Evolutionary conservation across 2,113 vertebrate species (phyloP), one percentile per base, ranked within the genome.

Genomic region (Polypterus senegalus): DNA sequence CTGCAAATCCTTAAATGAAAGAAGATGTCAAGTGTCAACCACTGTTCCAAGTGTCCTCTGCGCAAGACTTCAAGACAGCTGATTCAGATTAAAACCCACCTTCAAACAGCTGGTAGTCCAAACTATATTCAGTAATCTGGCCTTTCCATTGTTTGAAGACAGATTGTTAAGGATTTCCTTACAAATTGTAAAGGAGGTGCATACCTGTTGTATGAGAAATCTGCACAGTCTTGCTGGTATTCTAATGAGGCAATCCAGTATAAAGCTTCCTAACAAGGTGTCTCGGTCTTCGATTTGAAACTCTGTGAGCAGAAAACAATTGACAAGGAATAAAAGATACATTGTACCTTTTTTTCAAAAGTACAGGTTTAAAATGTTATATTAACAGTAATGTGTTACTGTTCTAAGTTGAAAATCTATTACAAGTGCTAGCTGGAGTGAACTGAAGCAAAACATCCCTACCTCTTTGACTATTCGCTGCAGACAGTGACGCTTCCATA

Each of bases 131-230:
- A 27, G 27, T 27, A 27, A 27, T 27, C 27, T 27, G 27, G 27
- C 27, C 27, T 27, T 27, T 27, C 27, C 27, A 27, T 27, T 1
- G 27, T 27, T 27, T 27, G 27, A 27, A 27, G 27, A 27, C 27
- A 27, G 27, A 27, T 27, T 27, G 27, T 27, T 27, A 27, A 27
- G 27, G 27, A 27, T 27, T 27, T 27, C 27, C 27, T 27, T 27
- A 27, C 27, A 27, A 27, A 27, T 27, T 27, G 27, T 27, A 27
- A 27, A 27, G 27, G 27, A 27, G 27, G 27, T 27, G 2, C n/a
- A 10, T 63, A 86, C 86, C 86, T 86, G 81, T 65, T 81, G 75
- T 61, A 84, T 47, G 3, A 88, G 74, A 45, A 77, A 78, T 66
- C 69, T 77, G 61, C 83, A 84, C n/a, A 75, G 83, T 74, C 65